Evolutionary conservation across 1,140 invertebrate species (phyloP).

Genomic region (Papilio polyxenes): DNA sequence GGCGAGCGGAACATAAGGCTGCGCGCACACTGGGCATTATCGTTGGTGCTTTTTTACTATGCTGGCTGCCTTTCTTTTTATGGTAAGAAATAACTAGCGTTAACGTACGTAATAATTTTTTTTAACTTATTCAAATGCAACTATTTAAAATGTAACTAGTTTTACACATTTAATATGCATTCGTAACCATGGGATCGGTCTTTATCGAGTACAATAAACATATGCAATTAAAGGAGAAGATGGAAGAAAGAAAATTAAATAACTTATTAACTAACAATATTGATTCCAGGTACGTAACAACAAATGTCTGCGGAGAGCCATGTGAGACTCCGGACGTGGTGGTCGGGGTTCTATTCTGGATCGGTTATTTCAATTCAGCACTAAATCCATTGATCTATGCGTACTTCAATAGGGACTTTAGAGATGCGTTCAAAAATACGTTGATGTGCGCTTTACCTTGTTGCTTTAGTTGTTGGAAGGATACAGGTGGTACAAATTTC

Average conservation of each 20-base stretch:
- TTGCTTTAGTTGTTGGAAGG: conserved; percentile 82
- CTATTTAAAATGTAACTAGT: no score
- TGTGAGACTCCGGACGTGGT: conserved; percentile 92
- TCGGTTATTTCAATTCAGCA: conserved; percentile 97
- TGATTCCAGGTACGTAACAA: conserved; percentile 91
- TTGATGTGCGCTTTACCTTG: conserved; percentile 89
- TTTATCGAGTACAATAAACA: no score
- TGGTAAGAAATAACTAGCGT: conserved; percentile 80
- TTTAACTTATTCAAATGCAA: no score
- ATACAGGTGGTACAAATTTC: conserved; percentile 68
- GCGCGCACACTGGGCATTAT: conserved; percentile 95
- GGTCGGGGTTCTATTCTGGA: conserved; percentile 90
- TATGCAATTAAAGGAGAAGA: no score
- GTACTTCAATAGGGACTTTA: conserved; percentile 98
- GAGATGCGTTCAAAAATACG: conserved; percentile 97
- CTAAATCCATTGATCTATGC: conserved; percentile 98
- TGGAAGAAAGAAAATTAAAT: no score
- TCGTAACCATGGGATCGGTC: no score
- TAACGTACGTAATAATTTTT: no score
- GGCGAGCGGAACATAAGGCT: conserved; percentile 95
- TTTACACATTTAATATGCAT: no score
- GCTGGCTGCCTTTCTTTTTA: conserved; percentile 95
- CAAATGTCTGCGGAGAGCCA: conserved; percentile 90
- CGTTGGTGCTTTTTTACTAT: conserved; percentile 93
- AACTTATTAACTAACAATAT: conserved; percentile 18